These are phyloP conservation scores for Yponomeuta evonymella DNA, from an alignment of 2,888 invertebrate species.

Conservation along the genomic window DNA sequence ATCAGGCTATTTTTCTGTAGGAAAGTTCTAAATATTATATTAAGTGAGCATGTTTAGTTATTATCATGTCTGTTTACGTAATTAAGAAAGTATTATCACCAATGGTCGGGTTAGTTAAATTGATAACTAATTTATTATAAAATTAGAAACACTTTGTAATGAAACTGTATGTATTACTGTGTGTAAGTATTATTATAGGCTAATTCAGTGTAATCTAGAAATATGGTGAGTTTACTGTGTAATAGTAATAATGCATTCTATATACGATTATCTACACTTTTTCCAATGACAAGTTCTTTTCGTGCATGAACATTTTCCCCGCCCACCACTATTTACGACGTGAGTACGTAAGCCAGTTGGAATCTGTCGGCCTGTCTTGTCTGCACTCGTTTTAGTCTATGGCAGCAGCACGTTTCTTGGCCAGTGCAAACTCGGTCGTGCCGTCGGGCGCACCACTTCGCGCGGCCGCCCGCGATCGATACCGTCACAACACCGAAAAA, in stretches of 20 bases:
- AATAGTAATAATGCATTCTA: no score
- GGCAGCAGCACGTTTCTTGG: conserved; percentile 31
- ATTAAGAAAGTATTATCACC: neutral
- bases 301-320: no score
- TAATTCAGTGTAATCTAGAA: no score
- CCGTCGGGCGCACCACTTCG: conserved; percentile 41
- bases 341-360: neutral
- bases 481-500: conserved; percentile 16
- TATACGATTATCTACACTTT: no score
- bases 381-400: conserved; percentile 27
- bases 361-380: conserved; percentile 9
- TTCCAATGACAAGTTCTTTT: no score
- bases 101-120: neutral
- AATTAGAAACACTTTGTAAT: neutral
- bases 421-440: conserved; percentile 59
- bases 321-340: no score
- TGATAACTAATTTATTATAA: neutral
- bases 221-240: no score
- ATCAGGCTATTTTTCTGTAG: neutral
- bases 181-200: no score
- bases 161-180: neutral
- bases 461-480: conserved; percentile 30
- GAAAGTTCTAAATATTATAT: neutral
- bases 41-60: neutral
- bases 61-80: neutral